Conservation (phyloP, 2,113 vertebrate genomes). For the Salminus brasiliensis region DNA sequence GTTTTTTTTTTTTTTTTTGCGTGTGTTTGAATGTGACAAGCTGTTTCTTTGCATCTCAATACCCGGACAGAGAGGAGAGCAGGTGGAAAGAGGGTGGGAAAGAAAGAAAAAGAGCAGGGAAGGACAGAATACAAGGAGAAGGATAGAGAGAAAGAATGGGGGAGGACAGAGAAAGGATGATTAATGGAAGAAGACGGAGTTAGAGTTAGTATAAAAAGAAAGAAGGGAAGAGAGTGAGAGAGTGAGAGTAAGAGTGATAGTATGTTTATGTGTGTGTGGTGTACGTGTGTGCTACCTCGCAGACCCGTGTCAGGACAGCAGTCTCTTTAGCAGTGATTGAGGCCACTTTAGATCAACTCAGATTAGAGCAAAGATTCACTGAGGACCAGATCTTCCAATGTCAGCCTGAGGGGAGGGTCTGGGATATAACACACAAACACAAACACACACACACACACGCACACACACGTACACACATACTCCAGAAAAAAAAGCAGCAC, state of each 20-base stretch:
- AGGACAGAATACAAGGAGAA: slow-evolving; percentile 1
- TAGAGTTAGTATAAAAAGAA: slow-evolving; percentile 67
- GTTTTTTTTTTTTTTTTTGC: slow-evolving; percentile 31
- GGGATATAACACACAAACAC: background rate
- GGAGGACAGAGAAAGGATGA: slow-evolving; percentile 1
- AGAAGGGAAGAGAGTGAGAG: slow-evolving; percentile 85
- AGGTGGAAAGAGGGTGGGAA: slow-evolving; percentile 37
- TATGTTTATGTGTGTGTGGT: slow-evolving; percentile 58
- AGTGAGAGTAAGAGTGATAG: slow-evolving; percentile 22
- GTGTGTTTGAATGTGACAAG: slow-evolving; percentile 43
- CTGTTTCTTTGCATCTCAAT: slow-evolving; percentile 49
- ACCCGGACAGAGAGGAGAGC: slow-evolving; percentile 27
- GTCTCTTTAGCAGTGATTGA: slow-evolving; percentile 27
- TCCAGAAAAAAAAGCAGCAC: slow-evolving; percentile 2
- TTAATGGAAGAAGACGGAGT: background rate
- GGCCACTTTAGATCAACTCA: slow-evolving; percentile 47
- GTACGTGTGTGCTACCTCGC: slow-evolving; percentile 15
- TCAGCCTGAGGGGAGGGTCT: slow-evolving; percentile 40
- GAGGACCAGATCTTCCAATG: slow-evolving; percentile 27
- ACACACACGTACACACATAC: background rate
- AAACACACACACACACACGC: background rate
- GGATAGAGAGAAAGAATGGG: background rate
- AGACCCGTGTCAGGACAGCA: slow-evolving; percentile 10
- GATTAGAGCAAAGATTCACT: slow-evolving; percentile 32
- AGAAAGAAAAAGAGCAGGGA: slow-evolving; percentile 32